Base-by-base conservation (phyloP, 2,113 vertebrate genomes). In the Myotis yumanensis region DNA sequence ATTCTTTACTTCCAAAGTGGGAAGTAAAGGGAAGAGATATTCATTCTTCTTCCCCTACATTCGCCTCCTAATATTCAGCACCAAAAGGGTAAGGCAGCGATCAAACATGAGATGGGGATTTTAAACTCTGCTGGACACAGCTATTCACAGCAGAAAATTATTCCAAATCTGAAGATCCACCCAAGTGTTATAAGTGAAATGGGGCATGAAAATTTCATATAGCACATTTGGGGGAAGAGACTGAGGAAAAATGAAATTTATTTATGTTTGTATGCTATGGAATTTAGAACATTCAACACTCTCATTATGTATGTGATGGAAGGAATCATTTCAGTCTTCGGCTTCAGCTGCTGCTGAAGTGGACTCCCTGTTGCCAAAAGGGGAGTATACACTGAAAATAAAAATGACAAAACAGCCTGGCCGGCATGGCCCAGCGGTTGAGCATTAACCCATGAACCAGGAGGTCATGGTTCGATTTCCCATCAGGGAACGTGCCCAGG, bases 111-210 rank as follows among this genome's bases (percentile, higher is more conserved):
- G n/a, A 28, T 51, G 22, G 22, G 5, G 25, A 43, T 25, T 68
- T 73, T 71, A 23, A 64, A n/a, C 14, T 48, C 20, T 51, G 20
- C 81, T 62, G 23, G 5, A 25, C 20, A 28, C 23, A 30, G 7
- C 7, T 59, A 17, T 11, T 28, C 30, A 69, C 3, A 46, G 7
- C 28, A 5, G 28, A 92, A 64, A 83, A 35, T 30, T 2, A n/a
- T 35, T 52, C 20, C 2, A 79, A n/a, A 81, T 15, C 2, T 1
- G n/a, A 6, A 1, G 0, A 4, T 43, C 17, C 32, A 28, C 40
- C 8, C 35, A 79, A 54, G 25, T 46, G 16, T 40, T 71, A 16
- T 20, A 22, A 57, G 7, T 28, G 11, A 14, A 73, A 40, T 12
- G 30, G 23, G 22, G 40, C 16, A 32, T 20, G 15, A 81, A 7